Conservation (phyloP, 2,888 invertebrate genomes). For the Eristalis tenax region DNA sequence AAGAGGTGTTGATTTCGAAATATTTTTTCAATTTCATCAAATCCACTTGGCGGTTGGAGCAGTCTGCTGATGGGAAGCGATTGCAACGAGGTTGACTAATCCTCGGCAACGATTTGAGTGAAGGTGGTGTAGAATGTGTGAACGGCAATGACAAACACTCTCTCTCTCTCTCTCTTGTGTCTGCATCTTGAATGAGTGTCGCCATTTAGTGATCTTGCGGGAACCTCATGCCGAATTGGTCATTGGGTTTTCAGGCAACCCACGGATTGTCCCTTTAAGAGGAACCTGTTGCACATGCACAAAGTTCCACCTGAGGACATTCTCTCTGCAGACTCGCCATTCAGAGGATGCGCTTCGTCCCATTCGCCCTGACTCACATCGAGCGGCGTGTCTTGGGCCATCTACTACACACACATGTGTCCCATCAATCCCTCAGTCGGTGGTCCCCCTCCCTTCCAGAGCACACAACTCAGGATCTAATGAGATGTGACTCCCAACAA, state of each 20-base stretch:
- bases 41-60: background rate
- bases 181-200: no score
- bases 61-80: no score
- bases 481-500: constrained; percentile 59
- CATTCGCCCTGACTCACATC: background rate
- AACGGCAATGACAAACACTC: no score
- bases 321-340: background rate
- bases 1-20: constrained; percentile 57
- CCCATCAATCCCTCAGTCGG: background rate
- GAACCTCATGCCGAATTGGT: no score
- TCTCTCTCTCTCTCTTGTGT: no score
- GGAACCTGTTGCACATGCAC: background rate
- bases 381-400: background rate
- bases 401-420: background rate
- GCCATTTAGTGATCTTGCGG: no score
- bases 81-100: background rate
- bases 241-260: no score
- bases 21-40: background rate
- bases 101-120: background rate
- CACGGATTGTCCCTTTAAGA: no score
- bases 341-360: background rate
- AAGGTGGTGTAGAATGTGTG: background rate
- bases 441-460: background rate
- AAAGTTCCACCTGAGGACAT: background rate
- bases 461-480: constrained; percentile 57